Evolutionary conservation across 2,888 invertebrate species (phyloP), one percentile per base, ranked within the genome.

Genomic region (Abrostola tripartita): DNA sequence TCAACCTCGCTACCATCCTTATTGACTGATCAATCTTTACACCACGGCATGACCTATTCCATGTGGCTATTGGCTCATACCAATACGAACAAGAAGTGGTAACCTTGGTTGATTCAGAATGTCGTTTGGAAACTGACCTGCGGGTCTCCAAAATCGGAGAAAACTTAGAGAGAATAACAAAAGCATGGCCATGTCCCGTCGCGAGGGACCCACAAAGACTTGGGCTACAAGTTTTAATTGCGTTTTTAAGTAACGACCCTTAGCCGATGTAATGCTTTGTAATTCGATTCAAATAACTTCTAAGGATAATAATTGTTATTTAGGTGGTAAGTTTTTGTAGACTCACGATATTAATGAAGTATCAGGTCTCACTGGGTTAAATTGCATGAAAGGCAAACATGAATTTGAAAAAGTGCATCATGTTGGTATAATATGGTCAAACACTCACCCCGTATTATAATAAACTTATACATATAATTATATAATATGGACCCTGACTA

Each of bases 161-260:
- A 50, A 68, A 69, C 37, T 63, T 55, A 6, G n/a, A 40, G 35
- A 59, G 41, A 64, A 49, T 63, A 66, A 61, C 68, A 74, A 77
- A 66, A 65, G 59, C 61, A 57, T 24, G 55, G 10, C 49, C 52
- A 54, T 66, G 37, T 62, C 24, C 66, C 52, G 61, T 74, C 71
- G 71, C 73, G 40, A 61, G 38, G 60, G 41, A 35, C 49, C 54
- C 51, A 58, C 61, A 61, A 64, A 73, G 68, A 69, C 73, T 73
- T 74, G 41, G 52, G 44, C 8, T 55, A 65, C 65, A 81, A 82
- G 72, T 81, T 81, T 79, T 79, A 79, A 81, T 80, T 81, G 75
- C 71, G 59, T 79, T 81, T 77, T 79, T 80, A 69, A 78, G 82
- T 82, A 71, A 65, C 70, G 60, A 37, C 62, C 38, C 53, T 56